Evolutionary conservation across 2,113 vertebrate genomes (phyloP), one percentile per base, ranked within the genome.

Genomic region (Neolamprologus longior): DNA sequence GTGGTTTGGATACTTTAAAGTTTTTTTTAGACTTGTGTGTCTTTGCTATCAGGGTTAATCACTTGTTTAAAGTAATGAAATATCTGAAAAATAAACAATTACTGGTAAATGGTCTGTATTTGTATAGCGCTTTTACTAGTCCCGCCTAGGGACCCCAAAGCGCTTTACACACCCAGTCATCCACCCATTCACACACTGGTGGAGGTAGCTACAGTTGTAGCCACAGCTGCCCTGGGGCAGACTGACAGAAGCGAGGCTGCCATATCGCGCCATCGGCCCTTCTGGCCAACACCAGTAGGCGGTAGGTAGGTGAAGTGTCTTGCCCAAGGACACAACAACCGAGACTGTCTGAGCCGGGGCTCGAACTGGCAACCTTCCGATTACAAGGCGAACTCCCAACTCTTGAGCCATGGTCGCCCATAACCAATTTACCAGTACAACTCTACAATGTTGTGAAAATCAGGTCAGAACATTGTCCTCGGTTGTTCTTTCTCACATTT

Each of bases 341-440:
- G 0, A 45, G 6, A 45, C 42, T 14, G 42, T 45, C 13, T 13
- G 0, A 45, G 42, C 42, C 2, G 42, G 42, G 42, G 42, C 42
- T 45, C 3, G 3, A 45, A 45, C 42, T 0, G 1, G 13, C 6
- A 45, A 45, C 42, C 42, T 7, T 45, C 13, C 2, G 3, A 45
- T 45, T 45, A 45, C 13, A 14, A 45, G 42, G 0, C 13, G 0
- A 45, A 45, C 42, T 14, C 42, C 13, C 42, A 45, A 45, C 42
- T 45, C 13, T 45, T 45, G 42, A 45, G 42, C 42, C 42, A 45
- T 1, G 42, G 1, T 45, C 13, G 13, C 0, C 42, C 13, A 45
- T 45, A 45, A 45, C 42, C 42, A 45, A 45, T 45, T 45, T 7
- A 45, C 42, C 42, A 45, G 0, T 45, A 45, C 13, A 45, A 76